Base-by-base conservation (phyloP, 2,797 vertebrate genomes). In the Molossus molossus region DNA sequence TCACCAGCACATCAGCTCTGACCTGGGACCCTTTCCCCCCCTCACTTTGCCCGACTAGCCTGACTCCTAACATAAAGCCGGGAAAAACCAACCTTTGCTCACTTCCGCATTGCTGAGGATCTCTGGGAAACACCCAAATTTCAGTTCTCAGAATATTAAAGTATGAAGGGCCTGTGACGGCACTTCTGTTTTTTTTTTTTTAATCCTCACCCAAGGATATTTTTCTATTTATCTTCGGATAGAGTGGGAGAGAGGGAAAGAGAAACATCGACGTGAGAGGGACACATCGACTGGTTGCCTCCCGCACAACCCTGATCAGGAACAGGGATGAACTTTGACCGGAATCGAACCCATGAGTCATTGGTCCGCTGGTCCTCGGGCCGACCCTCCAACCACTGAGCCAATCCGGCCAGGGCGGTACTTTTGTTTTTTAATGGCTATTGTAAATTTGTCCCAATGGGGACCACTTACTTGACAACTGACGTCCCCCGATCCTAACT, bases 121-220 rank as follows among this genome's bases (percentile, higher is more conserved):
- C 4, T 72, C 86, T n/a, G 75, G 73, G 70, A 87, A 80, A 57
- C 29, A 89, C 60, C 15, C 25, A 45, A 4, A 27, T 79, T 81
- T 94, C 55, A 67, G 12, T 79, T 93, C 87, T 94, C 62, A 48
- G 70, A 87, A 60, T 55, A n/a, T 27, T 8, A 33, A 37, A 57
- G 48, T n/a, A 27, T 0, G 0, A 57, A 60, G 76, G 62, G 27
- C 77, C 72, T 9, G 0, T 2, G 23, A 50, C 11, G 53, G 80
- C 25, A 33, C 7, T n/a, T 75, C 9, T 6, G 18, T 67, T 33
- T 58, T 33, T 33, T 3, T 40, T 45, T 45, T 45, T 45, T 45
- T 45, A 45, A 45, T 45, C 40, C 40, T 45, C 40, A 45, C 40
- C 40, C 6, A 6, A 45, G 40, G 40, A 45, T 45, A 45, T 45